Conservation (phyloP, 2,113 vertebrate genomes). For the Tiliqua scincoides region DNA sequence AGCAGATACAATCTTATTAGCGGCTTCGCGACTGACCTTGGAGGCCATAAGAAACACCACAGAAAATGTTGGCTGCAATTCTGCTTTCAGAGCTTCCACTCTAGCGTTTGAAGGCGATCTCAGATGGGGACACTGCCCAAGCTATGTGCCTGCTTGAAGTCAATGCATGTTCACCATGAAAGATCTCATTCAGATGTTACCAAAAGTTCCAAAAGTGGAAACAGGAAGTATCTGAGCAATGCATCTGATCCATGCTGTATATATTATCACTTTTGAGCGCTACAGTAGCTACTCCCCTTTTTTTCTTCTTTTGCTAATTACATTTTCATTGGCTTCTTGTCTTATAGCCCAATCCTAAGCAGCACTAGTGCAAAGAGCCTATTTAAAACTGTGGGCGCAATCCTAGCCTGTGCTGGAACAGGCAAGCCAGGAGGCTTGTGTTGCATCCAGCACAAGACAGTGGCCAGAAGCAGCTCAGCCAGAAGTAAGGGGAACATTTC, state of each 20-base stretch:
- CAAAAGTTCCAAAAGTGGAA: neutral
- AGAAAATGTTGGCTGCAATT: neutral
- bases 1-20: conserved; percentile 18
- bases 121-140: neutral
- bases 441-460: too few relatives aligned
- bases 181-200: neutral
- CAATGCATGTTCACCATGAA: neutral
- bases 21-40: conserved; percentile 21
- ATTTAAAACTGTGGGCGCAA: too few relatives aligned
- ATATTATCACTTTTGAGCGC: too few relatives aligned
- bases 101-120: neutral
- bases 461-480: too few relatives aligned
- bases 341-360: too few relatives aligned
- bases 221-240: neutral
- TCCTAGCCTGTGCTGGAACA: too few relatives aligned
- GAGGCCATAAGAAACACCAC: conserved; percentile 1
- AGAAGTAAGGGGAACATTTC: too few relatives aligned
- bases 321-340: too few relatives aligned
- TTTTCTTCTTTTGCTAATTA: too few relatives aligned
- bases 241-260: neutral
- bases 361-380: too few relatives aligned
- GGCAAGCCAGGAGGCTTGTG: too few relatives aligned
- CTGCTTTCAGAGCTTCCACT: neutral
- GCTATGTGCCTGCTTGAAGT: neutral
- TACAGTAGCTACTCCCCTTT: too few relatives aligned